These are phyloP conservation scores for Cataglyphis albicans DNA, from an alignment of 2,888 invertebrate species.

Conservation along the genomic window DNA sequence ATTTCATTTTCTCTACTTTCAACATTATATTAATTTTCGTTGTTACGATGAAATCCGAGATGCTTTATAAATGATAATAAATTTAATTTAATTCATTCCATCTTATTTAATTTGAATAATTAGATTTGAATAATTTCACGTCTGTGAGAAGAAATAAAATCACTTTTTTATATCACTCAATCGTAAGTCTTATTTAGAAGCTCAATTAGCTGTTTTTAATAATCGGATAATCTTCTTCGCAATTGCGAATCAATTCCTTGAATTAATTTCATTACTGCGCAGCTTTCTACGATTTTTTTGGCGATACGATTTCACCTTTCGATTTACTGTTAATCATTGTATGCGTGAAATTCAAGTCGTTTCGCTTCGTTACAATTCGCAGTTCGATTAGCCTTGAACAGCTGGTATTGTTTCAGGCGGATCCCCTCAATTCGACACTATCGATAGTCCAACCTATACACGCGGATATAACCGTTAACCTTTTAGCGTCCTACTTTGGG, in stretches of 20 bases:
- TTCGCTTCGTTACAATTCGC: conserved; percentile 54
- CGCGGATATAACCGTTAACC: conserved; percentile 77
- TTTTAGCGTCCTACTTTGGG: conserved; percentile 75
- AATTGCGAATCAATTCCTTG: neutral
- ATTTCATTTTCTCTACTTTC: neutral
- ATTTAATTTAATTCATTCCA: neutral
- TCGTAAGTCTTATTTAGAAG: conserved; percentile 24
- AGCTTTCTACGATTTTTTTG: conserved; percentile 42
- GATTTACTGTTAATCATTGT: conserved; percentile 55
- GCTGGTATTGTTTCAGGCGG: conserved; percentile 65
- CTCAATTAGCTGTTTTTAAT: conserved; percentile 41
- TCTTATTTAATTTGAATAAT: neutral
- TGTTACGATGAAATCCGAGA: neutral
- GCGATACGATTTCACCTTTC: conserved; percentile 57
- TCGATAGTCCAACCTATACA: conserved; percentile 64
- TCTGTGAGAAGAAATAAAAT: neutral
- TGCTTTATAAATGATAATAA: neutral
- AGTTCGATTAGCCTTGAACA: conserved; percentile 69
- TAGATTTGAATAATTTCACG: neutral
- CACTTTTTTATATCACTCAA: conserved; percentile 40
- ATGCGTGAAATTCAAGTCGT: conserved; percentile 25
- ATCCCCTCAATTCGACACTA: conserved; percentile 54
- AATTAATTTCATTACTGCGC: neutral
- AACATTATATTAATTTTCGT: neutral
- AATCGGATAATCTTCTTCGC: conserved; percentile 15